A percentile compares a stretch with the other conserved stretches of the same genome.
Evolutionary conservation across 2,113 vertebrate genomes (phyloP).

Genomic region (Oryzias melastigma): DNA sequence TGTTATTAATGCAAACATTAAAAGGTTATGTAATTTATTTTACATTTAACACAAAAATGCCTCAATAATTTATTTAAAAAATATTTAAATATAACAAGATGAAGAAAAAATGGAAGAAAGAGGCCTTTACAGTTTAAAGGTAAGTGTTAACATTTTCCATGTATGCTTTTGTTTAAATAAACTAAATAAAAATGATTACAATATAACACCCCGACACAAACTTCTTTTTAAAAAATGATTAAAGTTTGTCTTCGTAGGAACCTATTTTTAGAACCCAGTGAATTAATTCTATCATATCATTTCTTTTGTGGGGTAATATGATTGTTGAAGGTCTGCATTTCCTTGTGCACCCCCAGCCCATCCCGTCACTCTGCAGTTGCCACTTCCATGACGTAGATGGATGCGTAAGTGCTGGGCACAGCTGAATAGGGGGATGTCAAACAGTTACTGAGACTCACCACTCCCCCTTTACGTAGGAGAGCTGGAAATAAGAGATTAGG

Average conservation of each 20-base stretch:
- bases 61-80: no score
- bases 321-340: background rate
- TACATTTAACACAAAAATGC: no score
- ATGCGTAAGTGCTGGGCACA: slow-evolving; percentile 16
- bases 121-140: background rate
- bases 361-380: slow-evolving; percentile 1
- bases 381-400: slow-evolving; percentile 7
- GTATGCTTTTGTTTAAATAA: no score
- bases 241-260: background rate
- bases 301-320: background rate
- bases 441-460: background rate
- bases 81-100: background rate
- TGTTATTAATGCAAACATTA: no score
- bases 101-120: background rate
- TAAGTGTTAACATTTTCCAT: background rate
- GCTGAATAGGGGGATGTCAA: slow-evolving; percentile 16
- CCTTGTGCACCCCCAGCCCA: background rate
- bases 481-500: slow-evolving; percentile 16
- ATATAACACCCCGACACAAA: no score
- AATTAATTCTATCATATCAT: background rate
- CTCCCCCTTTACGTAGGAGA: slow-evolving; percentile 17
- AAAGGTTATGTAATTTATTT: no score
- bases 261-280: background rate
- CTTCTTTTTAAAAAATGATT: no score
- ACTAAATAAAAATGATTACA: no score